A percentile compares a stretch with the other conserved stretches of the same genome.
Conservation (phyloP, 2,113 vertebrate species). For the Paramormyrops kingsleyae region DNA sequence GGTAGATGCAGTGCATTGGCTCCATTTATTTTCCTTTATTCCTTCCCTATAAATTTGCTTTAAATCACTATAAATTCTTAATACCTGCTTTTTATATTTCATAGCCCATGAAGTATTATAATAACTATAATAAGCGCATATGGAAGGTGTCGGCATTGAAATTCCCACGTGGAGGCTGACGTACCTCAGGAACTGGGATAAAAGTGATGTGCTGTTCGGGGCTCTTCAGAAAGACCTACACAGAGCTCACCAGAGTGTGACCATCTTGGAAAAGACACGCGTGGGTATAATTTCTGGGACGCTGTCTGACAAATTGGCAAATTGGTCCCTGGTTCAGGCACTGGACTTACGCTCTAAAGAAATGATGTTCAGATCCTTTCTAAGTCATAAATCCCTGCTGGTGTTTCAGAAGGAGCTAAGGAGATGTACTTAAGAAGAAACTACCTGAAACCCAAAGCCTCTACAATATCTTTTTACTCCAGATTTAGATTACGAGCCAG, state of each 20-base stretch:
- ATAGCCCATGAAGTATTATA: neutral
- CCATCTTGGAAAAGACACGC: neutral
- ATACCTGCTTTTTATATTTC: neutral
- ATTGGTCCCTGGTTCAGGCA: neutral
- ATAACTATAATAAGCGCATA: neutral
- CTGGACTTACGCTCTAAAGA: neutral
- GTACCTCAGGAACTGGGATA: neutral
- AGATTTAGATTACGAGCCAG: neutral
- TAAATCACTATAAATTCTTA: neutral
- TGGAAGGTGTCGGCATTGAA: too few relatives aligned
- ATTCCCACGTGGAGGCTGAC: neutral
- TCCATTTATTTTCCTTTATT: neutral
- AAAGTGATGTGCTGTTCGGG: neutral
- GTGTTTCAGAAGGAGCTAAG: neutral
- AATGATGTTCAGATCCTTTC: neutral
- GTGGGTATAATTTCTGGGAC: neutral
- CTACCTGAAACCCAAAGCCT: neutral
- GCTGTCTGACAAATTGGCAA: neutral
- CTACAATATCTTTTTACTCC: neutral
- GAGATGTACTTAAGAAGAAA: neutral
- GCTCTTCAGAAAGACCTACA: neutral
- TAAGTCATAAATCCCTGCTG: neutral
- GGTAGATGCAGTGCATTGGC: constrained; percentile 7
- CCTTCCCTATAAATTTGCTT: neutral
- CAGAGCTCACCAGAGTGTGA: neutral